Percentiles rank a stretch among this genome's conserved stretches.
Evolutionary conservation across 92 coral and sea anemone genomes (phyloP).

Genomic region (Plumapathes pennacea): DNA sequence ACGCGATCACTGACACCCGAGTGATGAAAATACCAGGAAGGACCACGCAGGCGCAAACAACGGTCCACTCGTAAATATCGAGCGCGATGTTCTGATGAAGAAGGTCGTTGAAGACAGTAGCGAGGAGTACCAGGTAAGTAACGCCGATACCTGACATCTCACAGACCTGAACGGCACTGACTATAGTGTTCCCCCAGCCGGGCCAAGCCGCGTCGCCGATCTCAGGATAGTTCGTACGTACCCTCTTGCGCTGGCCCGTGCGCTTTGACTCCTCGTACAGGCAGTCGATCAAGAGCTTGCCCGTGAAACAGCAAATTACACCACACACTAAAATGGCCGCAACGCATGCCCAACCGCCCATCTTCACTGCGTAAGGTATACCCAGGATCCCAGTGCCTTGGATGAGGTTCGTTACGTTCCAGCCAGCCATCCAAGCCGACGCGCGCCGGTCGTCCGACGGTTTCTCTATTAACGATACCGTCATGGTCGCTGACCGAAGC

Average conservation of each 20-base stretch:
- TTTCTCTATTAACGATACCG: constrained; percentile 23
- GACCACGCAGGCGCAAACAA: constrained; percentile 21
- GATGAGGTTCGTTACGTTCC: constrained; percentile 39
- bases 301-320: constrained; percentile 32
- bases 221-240: constrained; percentile 31
- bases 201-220: constrained; percentile 39
- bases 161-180: constrained; percentile 23
- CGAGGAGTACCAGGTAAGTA: constrained; percentile 16
- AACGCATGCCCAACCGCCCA: constrained; percentile 36
- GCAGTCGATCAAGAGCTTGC: constrained; percentile 24
- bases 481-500: constrained; percentile 31
- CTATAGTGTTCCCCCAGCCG: constrained; percentile 30
- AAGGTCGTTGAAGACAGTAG: constrained; percentile 20
- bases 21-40: constrained; percentile 35
- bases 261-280: constrained; percentile 34
- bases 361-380: constrained; percentile 36
- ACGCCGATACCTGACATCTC: constrained; percentile 45
- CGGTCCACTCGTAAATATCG: constrained; percentile 33
- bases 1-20: constrained; percentile 33
- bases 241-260: constrained; percentile 21
- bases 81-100: constrained; percentile 12
- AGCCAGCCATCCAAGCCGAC: constrained; percentile 22
- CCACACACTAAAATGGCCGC: constrained; percentile 25
- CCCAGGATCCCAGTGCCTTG: constrained; percentile 43
- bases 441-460: constrained; percentile 30